Base-by-base conservation (phyloP, 2,113 vertebrate species). In the Hoplias malabaricus region DNA sequence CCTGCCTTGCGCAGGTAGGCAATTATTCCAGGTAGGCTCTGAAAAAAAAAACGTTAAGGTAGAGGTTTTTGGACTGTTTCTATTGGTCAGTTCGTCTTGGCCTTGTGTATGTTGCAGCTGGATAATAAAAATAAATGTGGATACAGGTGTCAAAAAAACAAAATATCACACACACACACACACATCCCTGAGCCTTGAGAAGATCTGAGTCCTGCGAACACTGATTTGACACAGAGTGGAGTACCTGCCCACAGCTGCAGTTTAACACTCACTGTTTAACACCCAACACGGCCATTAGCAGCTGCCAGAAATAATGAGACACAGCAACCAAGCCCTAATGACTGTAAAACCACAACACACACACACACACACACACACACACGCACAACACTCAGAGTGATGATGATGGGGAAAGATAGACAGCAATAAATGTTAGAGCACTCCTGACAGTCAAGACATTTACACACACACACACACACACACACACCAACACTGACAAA, bases 281-380 rank as follows among this genome's bases (percentile, higher is more conserved):
- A 85, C 73, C 68, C 42, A 40, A 81, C 42, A 69, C 62, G 67
- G 57, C 40, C 48, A 85, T 50, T 82, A 84, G 78, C 88, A 88
- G 72, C 74, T 86, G 74, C 29, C 81, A 78, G 78, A 83, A 21
- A 56, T 67, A 88, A 89, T 65, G 29, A 66, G 73, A 29, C 80
- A 82, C 79, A 21, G 84, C 82, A 89, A 81, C 63, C 48, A 88
- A 85, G 29, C 80, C 83, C 81, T 84, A 85, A 87, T 85, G 29
- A 80, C 70, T 65, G 86, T 79, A 83, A 78, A 86, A 90, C 83
- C 85, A 85, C 84, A 87, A 79, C 87, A 85, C 84, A 87, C 75
- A 10, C 84, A 77, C 72, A 43, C 82, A 73, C 43, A n/a, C 65
- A 74, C 16, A 5, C 62, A 61, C 21, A 34, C 73, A 75, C 78